A percentile compares a stretch with the other conserved stretches of the same genome.
phyloP scores from a whole-genome alignment of 2,888 invertebrate species.

The Cephus pulcher region DNA sequence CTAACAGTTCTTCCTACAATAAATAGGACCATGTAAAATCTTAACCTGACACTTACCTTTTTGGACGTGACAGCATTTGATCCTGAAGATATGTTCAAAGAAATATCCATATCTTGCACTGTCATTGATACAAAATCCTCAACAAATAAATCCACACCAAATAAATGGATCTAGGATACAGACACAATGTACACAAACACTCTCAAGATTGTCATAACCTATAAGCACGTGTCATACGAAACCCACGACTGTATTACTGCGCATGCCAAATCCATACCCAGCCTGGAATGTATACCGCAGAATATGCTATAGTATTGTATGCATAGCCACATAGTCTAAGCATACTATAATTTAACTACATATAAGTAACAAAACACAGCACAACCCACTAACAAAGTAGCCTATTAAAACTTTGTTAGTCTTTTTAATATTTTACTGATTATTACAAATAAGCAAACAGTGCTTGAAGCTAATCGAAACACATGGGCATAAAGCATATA shows the following conservation, averaged over 20 bases:
- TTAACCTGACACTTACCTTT: conserved; percentile 52
- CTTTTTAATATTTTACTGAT: not conserved
- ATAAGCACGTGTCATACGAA: conserved; percentile 23
- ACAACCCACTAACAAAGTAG: not conserved
- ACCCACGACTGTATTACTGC: not conserved
- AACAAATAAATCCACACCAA: not conserved
- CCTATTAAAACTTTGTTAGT: not conserved
- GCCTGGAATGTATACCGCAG: not conserved
- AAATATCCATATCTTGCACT: conserved; percentile 55
- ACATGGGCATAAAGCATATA: not conserved
- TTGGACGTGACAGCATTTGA: conserved; percentile 21
- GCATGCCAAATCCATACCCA: conserved; percentile 27
- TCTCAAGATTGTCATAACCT: conserved; percentile 22
- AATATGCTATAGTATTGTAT: not conserved
- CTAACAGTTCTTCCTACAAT: conserved; percentile 7
- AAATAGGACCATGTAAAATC: not conserved
- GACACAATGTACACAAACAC: not conserved
- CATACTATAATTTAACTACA: not conserved
- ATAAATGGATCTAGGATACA: not conserved
- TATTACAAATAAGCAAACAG: not conserved
- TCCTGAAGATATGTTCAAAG: conserved; percentile 51
- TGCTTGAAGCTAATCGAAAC: not conserved
- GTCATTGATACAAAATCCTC: conserved; percentile 37
- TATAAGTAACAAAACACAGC: not conserved
- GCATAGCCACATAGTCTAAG: not conserved